phyloP scores from a whole-genome alignment of 2,113 vertebrate genomes.

The Elgaria multicarinata region DNA sequence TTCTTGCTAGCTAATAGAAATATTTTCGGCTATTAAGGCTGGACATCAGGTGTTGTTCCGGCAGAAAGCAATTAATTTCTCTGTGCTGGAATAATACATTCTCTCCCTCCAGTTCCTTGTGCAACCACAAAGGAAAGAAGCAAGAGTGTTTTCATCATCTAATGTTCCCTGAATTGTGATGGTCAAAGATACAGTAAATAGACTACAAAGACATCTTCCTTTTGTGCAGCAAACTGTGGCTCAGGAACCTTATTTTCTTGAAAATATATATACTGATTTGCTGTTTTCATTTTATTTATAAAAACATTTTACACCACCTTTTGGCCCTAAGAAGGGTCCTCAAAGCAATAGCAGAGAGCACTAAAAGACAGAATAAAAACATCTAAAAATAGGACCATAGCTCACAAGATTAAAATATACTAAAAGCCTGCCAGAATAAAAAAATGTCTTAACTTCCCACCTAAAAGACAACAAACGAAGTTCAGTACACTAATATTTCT shows the following conservation, averaged over 20 bases:
- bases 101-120: neutral
- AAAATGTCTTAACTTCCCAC: neutral
- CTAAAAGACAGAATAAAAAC: neutral
- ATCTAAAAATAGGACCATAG: neutral
- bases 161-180: neutral
- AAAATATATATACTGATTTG: neutral
- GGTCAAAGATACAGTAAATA: neutral
- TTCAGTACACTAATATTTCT: neutral
- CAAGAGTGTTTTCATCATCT: too few species aligned
- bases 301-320: neutral
- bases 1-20: too few species aligned
- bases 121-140: neutral
- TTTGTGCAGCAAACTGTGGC: neutral
- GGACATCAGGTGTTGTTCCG: too few species aligned
- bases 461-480: neutral
- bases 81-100: neutral
- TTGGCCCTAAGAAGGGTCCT: neutral
- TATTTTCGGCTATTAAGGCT: too few species aligned
- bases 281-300: neutral
- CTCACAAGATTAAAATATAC: neutral
- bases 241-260: neutral
- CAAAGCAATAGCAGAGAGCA: neutral
- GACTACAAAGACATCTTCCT: neutral
- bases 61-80: too few species aligned
- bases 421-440: neutral